Evolutionary conservation across 2,113 vertebrate genomes (phyloP).

Genomic region (Perca schrenkii): DNA sequence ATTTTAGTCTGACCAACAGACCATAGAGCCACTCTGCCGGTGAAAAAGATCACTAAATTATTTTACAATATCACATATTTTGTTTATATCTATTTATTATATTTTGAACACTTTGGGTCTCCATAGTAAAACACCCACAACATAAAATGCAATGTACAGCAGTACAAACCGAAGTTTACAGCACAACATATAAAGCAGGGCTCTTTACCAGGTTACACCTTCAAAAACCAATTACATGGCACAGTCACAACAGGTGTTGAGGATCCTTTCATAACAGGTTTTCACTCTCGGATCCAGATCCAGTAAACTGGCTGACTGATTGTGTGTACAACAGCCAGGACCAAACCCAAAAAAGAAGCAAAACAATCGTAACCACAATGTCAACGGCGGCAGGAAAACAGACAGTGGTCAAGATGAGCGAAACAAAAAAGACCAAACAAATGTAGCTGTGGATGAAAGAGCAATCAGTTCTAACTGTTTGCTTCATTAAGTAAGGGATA

Average conservation of each 20-base stretch:
- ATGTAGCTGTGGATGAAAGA: conserved; percentile 12
- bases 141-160: conserved; percentile 18
- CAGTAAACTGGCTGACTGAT: conserved; percentile 8
- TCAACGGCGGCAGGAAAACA: conserved; percentile 33
- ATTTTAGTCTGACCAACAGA: not conserved
- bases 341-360: conserved; percentile 54
- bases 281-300: not conserved
- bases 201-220: conserved; percentile 11
- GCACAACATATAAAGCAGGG: not conserved
- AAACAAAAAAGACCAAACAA: conserved; percentile 47
- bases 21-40: not conserved
- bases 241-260: not conserved
- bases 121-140: conserved; percentile 1
- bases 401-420: not conserved
- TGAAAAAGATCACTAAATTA: not conserved
- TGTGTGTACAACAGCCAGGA: conserved; percentile 46
- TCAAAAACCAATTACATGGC: conserved; percentile 20
- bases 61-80: not conserved
- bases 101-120: conserved; percentile 8
- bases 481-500: not conserved
- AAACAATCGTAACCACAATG: conserved; percentile 36
- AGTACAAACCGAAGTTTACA: not conserved
- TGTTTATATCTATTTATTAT: conserved; percentile 5
- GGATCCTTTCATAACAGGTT: not conserved
- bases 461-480: conserved; percentile 5